Base-by-base conservation (phyloP, 2,888 invertebrate species). In the Antitype chi region DNA sequence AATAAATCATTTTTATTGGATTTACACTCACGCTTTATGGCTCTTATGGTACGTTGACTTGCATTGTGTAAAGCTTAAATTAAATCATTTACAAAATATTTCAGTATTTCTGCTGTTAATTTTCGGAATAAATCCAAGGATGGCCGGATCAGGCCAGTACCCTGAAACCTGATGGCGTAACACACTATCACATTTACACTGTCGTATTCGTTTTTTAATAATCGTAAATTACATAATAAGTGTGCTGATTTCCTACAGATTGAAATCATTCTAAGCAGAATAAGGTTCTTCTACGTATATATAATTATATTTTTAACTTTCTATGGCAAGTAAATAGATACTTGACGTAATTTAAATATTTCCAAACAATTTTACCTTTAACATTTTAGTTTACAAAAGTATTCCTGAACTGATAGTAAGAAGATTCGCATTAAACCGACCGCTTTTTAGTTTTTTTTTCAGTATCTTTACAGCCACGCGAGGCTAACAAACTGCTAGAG, bases 1-100 rank as follows among this genome's bases (percentile, higher is more conserved):
- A 80, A 70, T 84, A 80, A 84, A 82, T 82, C 71, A 84, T 70
- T 72, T 82, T 82, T 70, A 80, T 82, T 82, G 80, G 52, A 66
- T 84, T 75, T 53, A 62, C 66, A 43, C 62, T 55, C 53, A 66
- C 68, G 84, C 47, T 75, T 80, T 84, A 82, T 80, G 23, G 69
- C 63, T 66, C 84, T 59, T 68, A 66, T 83, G 69, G 53, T 2
- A 47, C 73, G 32, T 59, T 49, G 32, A 66, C 69, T 64, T 63
- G 67, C 71, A 77, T 80, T 82, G 77, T 77, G 47, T 47, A 43
- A 43, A 59, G 23, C 59, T 70, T 69, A 70, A 81, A 81, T 81
- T 43, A 60, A 81, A 76, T 64, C 8, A 75, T 75, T 75, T 70
- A 70, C 69, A 49, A 64, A 76, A 70, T 70, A 8, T 53, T 59